phyloP scores from a whole-genome alignment of 2,888 invertebrate species.

The Netelia inedita region DNA sequence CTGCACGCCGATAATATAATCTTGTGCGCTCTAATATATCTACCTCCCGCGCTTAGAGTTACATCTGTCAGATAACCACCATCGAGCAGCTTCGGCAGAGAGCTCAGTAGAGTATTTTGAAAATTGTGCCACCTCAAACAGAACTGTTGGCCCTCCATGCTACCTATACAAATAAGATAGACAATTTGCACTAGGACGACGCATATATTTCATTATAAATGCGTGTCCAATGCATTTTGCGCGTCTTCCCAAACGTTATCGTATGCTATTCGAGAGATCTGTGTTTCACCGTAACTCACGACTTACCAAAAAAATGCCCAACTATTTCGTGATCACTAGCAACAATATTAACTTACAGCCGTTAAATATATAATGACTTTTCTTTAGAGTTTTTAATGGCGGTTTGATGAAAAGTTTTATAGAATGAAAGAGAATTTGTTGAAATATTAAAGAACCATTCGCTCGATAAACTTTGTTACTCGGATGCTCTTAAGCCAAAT shows the following conservation, averaged over 20 bases:
- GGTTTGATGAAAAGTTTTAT: neutral
- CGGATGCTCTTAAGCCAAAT: too few relatives aligned
- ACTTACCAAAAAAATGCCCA: too few relatives aligned
- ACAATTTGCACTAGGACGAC: constrained; percentile 48
- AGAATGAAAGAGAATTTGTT: too few relatives aligned
- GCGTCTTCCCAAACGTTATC: neutral
- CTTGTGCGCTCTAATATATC: constrained; percentile 93
- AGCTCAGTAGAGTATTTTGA: constrained; percentile 91
- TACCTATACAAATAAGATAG: constrained; percentile 82
- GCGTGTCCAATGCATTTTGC: neutral
- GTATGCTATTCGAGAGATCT: too few relatives aligned
- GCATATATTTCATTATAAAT: neutral
- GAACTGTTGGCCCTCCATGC: constrained; percentile 90
- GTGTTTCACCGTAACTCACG: too few relatives aligned
- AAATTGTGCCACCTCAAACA: constrained; percentile 94
- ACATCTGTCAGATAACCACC: constrained; percentile 94
- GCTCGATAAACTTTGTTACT: too few relatives aligned
- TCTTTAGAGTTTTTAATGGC: too few relatives aligned
- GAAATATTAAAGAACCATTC: too few relatives aligned
- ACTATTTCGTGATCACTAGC: too few relatives aligned
- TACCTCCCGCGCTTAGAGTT: constrained; percentile 94
- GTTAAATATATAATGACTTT: too few relatives aligned
- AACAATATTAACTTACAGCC: too few relatives aligned
- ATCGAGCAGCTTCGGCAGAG: constrained; percentile 91
- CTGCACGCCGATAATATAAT: constrained; percentile 96